Percentiles rank a stretch among this genome's conserved stretches.
Conservation (phyloP, 1,140 invertebrate species). For the Eulimnadia texana region DNA sequence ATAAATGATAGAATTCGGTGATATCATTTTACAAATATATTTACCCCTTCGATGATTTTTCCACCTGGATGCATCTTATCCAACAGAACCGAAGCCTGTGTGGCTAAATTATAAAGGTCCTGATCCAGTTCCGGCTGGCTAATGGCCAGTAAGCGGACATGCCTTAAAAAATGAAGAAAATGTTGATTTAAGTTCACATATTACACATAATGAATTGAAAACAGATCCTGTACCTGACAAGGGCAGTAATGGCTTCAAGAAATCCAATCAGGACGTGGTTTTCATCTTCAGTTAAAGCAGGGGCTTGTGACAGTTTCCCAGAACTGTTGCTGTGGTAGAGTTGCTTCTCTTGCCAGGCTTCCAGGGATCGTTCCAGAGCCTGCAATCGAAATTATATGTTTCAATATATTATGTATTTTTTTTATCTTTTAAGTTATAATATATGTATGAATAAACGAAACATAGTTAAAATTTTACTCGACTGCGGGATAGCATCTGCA, state of each 20-base stretch:
- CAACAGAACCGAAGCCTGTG: slow-evolving; percentile 50
- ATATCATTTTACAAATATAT: slow-evolving; percentile 19
- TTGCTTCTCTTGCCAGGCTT: slow-evolving; percentile 89
- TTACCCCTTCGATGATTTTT: slow-evolving; percentile 56
- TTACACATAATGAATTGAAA: too few relatives aligned
- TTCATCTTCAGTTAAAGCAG: slow-evolving; percentile 54
- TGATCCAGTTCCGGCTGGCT: slow-evolving; percentile 42
- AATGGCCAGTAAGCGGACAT: slow-evolving; percentile 57
- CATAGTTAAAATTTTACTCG: slow-evolving; percentile 34
- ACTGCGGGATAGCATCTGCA: slow-evolving; percentile 87
- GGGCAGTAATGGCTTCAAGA: slow-evolving; percentile 59
- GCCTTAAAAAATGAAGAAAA: too few relatives aligned
- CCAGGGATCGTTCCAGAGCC: slow-evolving; percentile 74
- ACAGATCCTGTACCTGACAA: slow-evolving; percentile 64
- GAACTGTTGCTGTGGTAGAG: slow-evolving; percentile 34
- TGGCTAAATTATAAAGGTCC: slow-evolving; percentile 55
- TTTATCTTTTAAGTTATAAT: slow-evolving; percentile 5
- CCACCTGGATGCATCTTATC: slow-evolving; percentile 70
- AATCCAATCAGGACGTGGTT: slow-evolving; percentile 54
- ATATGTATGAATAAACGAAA: too few relatives aligned
- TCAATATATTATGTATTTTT: slow-evolving; percentile 3
- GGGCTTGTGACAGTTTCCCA: slow-evolving; percentile 27
- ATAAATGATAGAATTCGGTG: not conserved
- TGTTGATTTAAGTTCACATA: too few relatives aligned
- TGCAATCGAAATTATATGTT: slow-evolving; percentile 24